Conservation (phyloP, 2,888 invertebrate genomes). For the Tryphoninae sp. region DNA sequence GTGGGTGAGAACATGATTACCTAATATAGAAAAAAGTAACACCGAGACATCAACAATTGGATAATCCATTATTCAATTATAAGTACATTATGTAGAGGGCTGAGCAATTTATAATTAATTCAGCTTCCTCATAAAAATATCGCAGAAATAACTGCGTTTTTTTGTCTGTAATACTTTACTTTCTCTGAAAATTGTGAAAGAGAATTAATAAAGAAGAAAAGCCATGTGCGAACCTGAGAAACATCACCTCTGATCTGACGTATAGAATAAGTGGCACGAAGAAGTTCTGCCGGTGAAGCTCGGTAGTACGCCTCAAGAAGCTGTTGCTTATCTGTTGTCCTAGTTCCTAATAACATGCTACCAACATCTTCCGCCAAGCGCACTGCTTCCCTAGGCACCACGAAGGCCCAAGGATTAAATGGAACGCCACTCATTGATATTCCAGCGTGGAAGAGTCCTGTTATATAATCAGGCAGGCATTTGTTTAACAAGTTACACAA, state of each 20-base stretch:
- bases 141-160: too few species aligned
- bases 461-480: neutral
- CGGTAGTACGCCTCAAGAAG: slow-evolving; percentile 61
- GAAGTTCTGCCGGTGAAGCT: slow-evolving; percentile 50
- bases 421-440: slow-evolving; percentile 16
- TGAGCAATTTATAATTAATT: too few species aligned
- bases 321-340: slow-evolving; percentile 44
- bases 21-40: neutral
- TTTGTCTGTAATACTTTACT: too few species aligned
- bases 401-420: slow-evolving; percentile 4
- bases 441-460: slow-evolving; percentile 20
- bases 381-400: neutral
- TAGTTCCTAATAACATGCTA: neutral
- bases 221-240: too few species aligned
- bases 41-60: neutral
- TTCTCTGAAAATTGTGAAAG: too few species aligned
- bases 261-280: too few species aligned
- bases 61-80: neutral
- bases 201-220: too few species aligned
- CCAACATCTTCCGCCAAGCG: neutral
- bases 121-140: too few species aligned
- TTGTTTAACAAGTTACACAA: neutral
- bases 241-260: too few species aligned
- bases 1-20: slow-evolving; percentile 7
- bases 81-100: too few species aligned